Evolutionary conservation across 2,888 invertebrate genomes (phyloP), one percentile per base, ranked within the genome.

Genomic region (Lasioglossum marginatum): DNA sequence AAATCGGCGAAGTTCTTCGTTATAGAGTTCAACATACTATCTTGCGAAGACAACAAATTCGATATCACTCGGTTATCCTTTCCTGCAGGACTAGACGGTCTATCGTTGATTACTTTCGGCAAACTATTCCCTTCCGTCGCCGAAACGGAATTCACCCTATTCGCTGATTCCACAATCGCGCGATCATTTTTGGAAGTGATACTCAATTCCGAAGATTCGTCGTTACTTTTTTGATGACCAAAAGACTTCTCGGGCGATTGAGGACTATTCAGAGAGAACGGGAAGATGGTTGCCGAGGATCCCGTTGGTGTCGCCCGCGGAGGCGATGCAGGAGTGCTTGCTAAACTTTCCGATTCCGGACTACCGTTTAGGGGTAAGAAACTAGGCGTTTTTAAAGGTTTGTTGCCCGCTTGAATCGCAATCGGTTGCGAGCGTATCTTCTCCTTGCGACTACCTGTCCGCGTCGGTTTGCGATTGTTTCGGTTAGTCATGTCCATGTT

Each of bases 241-340:
- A 95, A 95, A 0, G 95, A 93, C 87, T 96, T 96, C 37, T 96
- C 95, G 0, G 97, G 97, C 4, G 97, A 97, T 27, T 96, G 96
- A 0, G 97, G 97, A 88, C 97, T 97, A 93, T 97, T 97, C 71
- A 97, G 94, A 84, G 96, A 97, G 91, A 97, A 96, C 1, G 97
- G 97, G 94, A 97, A 97, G 84, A 97, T 96, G 0, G 97, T 97
- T 10, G 96, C 95, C 81, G 96, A 96, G 4, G 96, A 97, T 72
- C 97, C 97, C 2, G 96, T 96, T 0, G 96, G 96, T 0, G 97
- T 96, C 4, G 96, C 95, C n/a, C 96, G 93, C 0, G 94, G 93
- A 34, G 95, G 95, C n/a, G 96, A 95, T 68, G 95, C 96, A 16
- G 95, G 95, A 85, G 95, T 95, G 23, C 95, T 95, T 27, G 94